A percentile compares a stretch with the other conserved stretches of the same genome.
Evolutionary conservation across 1,140 invertebrate species (phyloP).

Genomic region (Trachymyrmex cornetzi): DNA sequence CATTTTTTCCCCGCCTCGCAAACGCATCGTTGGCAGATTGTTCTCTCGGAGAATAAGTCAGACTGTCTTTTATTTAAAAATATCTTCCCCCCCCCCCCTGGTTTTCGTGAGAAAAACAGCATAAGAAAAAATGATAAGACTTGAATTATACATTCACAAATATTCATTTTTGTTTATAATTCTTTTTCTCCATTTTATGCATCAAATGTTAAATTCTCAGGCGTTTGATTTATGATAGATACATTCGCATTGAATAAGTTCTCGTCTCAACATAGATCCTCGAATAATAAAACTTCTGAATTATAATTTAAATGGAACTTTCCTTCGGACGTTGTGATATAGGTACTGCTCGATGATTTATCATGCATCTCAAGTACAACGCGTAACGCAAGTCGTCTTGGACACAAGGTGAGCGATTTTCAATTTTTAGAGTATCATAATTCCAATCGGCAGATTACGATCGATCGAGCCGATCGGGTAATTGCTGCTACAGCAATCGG

Average conservation of each 20-base stretch:
- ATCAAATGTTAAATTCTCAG: not conserved
- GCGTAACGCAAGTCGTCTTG: slow-evolving; percentile 4
- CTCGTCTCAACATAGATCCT: not conserved
- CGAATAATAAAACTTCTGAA: slow-evolving; percentile 44
- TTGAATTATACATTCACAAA: not conserved
- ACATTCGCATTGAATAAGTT: slow-evolving; percentile 27
- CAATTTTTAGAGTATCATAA: slow-evolving; percentile 38
- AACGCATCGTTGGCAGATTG: slow-evolving; percentile 2
- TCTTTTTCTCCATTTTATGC: not conserved
- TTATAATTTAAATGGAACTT: slow-evolving; percentile 13
- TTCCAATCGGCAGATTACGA: slow-evolving; percentile 53
- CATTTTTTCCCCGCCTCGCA: slow-evolving; percentile 44
- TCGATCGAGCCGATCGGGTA: slow-evolving; percentile 50
- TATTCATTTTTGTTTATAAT: not conserved
- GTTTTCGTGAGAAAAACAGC: not conserved
- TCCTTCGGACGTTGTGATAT: slow-evolving; percentile 14
- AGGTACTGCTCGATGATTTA: slow-evolving; percentile 37
- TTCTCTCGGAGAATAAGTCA: not conserved
- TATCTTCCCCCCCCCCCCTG: not conserved
- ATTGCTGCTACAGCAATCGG: slow-evolving; percentile 55
- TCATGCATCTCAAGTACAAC: not conserved
- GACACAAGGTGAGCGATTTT: slow-evolving; percentile 30
- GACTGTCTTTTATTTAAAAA: not conserved
- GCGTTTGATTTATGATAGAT: slow-evolving; percentile 19
- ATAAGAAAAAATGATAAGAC: not conserved